Conservation (phyloP, 2,888 invertebrate species). For the Catonia carolina region DNA sequence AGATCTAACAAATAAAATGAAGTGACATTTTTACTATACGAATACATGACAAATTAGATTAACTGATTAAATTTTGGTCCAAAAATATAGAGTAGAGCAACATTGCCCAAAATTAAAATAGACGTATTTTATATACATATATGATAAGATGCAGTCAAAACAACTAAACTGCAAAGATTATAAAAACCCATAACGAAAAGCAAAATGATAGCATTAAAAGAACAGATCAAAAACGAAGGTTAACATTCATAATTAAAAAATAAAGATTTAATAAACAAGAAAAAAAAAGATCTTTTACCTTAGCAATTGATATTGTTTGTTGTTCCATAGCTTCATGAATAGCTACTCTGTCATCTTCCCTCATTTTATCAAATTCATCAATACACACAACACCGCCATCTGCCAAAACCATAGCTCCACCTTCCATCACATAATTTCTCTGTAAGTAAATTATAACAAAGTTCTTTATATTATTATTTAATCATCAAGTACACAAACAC, state of each 20-base stretch:
- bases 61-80: too few species aligned
- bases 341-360: conserved; percentile 97
- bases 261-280: too few species aligned
- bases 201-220: too few species aligned
- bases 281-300: conserved; percentile 52
- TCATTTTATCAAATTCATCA: conserved; percentile 99
- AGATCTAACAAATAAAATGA: too few species aligned
- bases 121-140: neutral
- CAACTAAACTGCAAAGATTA: too few species aligned
- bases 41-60: too few species aligned
- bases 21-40: too few species aligned
- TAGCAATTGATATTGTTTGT: conserved; percentile 98
- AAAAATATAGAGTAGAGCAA: too few species aligned
- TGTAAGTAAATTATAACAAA: conserved; percentile 42
- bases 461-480: conserved; percentile 4
- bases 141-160: neutral
- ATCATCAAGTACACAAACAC: too few species aligned
- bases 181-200: too few species aligned
- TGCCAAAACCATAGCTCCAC: conserved; percentile 98
- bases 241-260: too few species aligned
- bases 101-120: neutral
- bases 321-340: conserved; percentile 99
- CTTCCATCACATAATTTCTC: conserved; percentile 96
- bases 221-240: too few species aligned
- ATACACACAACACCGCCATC: conserved; percentile 99